Evolutionary conservation across 1,140 invertebrate species (phyloP).

Genomic region (Drosophila bipectinata): DNA sequence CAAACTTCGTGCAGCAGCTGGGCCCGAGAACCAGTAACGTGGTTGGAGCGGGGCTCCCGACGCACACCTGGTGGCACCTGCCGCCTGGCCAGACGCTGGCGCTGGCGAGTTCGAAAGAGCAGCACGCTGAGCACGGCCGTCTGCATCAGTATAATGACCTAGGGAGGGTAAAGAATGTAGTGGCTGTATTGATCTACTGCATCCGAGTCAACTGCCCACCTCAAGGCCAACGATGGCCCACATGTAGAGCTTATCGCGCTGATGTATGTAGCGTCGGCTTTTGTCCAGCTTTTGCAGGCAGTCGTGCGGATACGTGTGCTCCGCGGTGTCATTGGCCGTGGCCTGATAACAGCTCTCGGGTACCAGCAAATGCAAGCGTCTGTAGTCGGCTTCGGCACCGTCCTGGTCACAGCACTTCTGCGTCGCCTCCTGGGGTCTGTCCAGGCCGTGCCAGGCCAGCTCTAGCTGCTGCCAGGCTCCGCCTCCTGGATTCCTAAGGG

Average conservation of each 20-base stretch:
- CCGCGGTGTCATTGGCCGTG: conserved; percentile 28
- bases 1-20: conserved; percentile 56
- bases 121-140: conserved; percentile 54
- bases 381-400: conserved; percentile 63
- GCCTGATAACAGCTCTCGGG: conserved; percentile 75
- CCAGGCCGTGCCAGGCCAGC: conserved; percentile 63
- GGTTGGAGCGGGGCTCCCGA: conserved; percentile 61
- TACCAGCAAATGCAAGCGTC: conserved; percentile 51
- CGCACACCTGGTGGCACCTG: conserved; percentile 68
- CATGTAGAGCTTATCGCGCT: conserved; percentile 71
- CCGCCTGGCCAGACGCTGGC: conserved; percentile 31
- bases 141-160: conserved; percentile 69
- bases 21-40: conserved; percentile 56
- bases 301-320: conserved; percentile 49
- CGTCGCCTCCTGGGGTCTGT: conserved; percentile 46
- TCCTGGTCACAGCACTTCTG: conserved; percentile 66
- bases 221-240: conserved; percentile 74
- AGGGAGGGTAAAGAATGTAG: not conserved
- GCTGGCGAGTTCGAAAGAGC: conserved; percentile 57
- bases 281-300: conserved; percentile 53
- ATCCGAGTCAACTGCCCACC: conserved; percentile 43
- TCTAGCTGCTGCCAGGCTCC: conserved; percentile 63
- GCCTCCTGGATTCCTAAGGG: conserved; percentile 27
- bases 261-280: conserved; percentile 46
- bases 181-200: not conserved